These are phyloP conservation scores for Anastatus disparis DNA, from an alignment of 1,140 invertebrate species.

Conservation along the genomic window DNA sequence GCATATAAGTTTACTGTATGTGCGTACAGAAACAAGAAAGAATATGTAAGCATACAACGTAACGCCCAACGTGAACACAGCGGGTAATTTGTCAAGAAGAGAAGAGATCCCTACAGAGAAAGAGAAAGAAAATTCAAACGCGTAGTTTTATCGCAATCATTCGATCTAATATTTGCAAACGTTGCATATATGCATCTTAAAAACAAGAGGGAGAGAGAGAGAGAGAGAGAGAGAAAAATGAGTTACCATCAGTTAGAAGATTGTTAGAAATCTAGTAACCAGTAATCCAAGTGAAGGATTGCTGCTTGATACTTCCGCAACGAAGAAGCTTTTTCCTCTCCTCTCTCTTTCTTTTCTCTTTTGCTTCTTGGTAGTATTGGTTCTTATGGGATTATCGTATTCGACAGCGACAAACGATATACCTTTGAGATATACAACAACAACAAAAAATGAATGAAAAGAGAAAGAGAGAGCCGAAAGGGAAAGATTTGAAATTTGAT, in stretches of 20 bases:
- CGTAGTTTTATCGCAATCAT: conserved; percentile 46
- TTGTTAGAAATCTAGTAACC: conserved; percentile 55
- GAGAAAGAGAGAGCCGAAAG: too few species aligned
- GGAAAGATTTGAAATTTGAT: conserved; percentile 4
- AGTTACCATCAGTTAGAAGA: conserved; percentile 52
- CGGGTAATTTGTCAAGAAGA: conserved; percentile 53
- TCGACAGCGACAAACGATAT: conserved; percentile 28
- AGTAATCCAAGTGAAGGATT: conserved; percentile 45
- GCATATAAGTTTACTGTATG: too few species aligned
- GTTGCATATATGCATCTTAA: conserved; percentile 38
- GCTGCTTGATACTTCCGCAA: conserved; percentile 16
- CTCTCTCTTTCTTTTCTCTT: not conserved
- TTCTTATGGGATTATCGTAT: not conserved
- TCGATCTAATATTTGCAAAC: conserved; percentile 55
- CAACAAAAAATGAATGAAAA: not conserved
- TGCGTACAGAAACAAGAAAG: too few species aligned
- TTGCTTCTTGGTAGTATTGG: too few species aligned
- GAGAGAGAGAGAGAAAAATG: conserved; percentile 45
- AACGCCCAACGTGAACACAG: conserved; percentile 44
- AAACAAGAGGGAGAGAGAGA: not conserved
- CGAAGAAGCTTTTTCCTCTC: not conserved
- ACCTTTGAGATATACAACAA: not conserved
- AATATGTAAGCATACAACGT: too few species aligned
- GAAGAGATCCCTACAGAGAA: too few species aligned
- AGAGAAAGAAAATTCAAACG: conserved; percentile 45